Evolutionary conservation across 1,140 invertebrate species (phyloP).

Genomic region (Aphaenogaster floridana): DNA sequence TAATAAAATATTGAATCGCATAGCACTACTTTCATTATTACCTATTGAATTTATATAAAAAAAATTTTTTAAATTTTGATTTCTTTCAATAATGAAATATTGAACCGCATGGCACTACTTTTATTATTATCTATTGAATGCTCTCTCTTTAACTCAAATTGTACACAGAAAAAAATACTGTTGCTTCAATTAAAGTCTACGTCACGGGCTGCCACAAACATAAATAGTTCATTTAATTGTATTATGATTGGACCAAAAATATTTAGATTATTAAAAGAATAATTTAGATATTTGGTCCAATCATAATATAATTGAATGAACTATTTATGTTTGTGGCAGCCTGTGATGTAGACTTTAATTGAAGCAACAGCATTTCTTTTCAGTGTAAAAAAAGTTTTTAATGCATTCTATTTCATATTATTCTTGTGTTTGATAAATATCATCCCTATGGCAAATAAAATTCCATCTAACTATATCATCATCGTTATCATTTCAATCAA

Average conservation of each 20-base stretch:
- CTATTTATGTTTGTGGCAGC: no score
- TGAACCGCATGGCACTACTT: background rate
- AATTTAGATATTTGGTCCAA: no score
- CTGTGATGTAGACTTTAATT: no score
- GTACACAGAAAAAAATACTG: no score
- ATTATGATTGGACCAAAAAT: no score
- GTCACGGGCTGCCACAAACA: no score
- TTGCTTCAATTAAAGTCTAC: no score
- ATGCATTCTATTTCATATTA: background rate
- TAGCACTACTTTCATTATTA: background rate
- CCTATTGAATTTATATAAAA: background rate
- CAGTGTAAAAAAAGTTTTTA: background rate
- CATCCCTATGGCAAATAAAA: background rate
- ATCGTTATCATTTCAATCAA: background rate
- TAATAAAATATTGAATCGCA: background rate
- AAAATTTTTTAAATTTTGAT: constrained; percentile 13
- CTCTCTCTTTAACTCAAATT: background rate
- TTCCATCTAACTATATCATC: no score
- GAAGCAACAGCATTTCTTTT: no score
- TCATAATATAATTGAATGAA: no score
- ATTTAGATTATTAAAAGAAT: no score
- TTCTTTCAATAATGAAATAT: background rate
- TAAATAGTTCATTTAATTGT: no score
- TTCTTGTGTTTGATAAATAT: background rate
- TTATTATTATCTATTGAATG: background rate